These are phyloP conservation scores for Eupithecia subfuscata DNA, from an alignment of 2,888 invertebrate species.

Conservation along the genomic window DNA sequence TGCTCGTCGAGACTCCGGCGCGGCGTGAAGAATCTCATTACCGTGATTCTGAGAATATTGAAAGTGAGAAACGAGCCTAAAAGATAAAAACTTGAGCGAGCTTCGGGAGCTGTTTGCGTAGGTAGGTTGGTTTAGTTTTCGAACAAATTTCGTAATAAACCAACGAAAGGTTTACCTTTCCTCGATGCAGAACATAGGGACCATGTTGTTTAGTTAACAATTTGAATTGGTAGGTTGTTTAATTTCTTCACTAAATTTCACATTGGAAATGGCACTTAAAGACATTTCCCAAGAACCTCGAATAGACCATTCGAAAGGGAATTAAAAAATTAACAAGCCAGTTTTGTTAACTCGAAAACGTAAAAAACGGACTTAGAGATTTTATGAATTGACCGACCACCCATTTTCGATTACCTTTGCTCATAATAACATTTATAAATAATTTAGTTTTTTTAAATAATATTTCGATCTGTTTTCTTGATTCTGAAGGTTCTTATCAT, in stretches of 20 bases:
- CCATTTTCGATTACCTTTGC: no score
- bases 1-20: conserved; percentile 73
- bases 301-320: no score
- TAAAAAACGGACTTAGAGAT: no score
- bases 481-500: background rate
- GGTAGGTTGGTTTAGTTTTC: conserved; percentile 12
- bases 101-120: conserved; percentile 24
- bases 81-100: conserved; percentile 63
- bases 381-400: no score
- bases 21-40: conserved; percentile 81
- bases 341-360: no score
- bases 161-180: conserved; percentile 2
- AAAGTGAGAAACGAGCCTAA: conserved; percentile 80
- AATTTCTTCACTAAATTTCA: no score
- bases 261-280: no score
- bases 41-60: conserved; percentile 77
- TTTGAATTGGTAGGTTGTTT: no score
- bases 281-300: no score
- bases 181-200: background rate
- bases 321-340: no score
- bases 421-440: no score
- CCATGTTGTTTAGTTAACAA: background rate
- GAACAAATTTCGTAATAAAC: conserved; percentile 10
- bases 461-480: background rate
- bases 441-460: no score